Evolutionary conservation across 2,113 vertebrate genomes (phyloP), one percentile per base, ranked within the genome.

Genomic region (Arothron firmamentum): DNA sequence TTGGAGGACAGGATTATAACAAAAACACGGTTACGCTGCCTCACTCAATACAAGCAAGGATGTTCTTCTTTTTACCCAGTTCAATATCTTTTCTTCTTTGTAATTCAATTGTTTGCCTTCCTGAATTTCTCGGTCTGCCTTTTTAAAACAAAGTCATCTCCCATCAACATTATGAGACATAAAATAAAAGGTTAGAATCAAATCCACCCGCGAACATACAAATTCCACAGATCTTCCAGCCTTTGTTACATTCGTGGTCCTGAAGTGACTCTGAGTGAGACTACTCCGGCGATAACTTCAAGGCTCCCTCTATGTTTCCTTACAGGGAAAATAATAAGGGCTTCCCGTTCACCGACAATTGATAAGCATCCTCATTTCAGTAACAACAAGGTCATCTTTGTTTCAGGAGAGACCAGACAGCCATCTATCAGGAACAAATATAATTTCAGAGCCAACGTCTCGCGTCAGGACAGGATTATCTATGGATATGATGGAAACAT

Each of bases 331-430:
- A 59, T 43, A 46, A 60, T 38, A 68, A 52, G 42, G 20, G 50
- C 41, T 56, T 47, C 18, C 53, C 52, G 21, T 38, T 56, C 58
- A 52, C 18, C 7, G 31, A 53, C 50, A n/a, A 21, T 20, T 56
- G 41, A 56, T 56, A 45, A 52, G 52, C 38, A 59, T 20, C 28
- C 21, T 18, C 49, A 64, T 67, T 74, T 63, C 34, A 61, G 65
- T 62, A 56, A 67, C 28, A 69, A 74, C 70, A 71, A 13, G 15
- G 4, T 0, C 0, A 1, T 67, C 38, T 50, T 70, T 62, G 23
- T 68, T 61, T 52, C 51, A 66, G 18, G 16, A 52, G 54, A 54
- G 28, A 18, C 34, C 42, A 34, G 67, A 57, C 41, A 38, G 14
- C 52, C 48, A 23, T 23, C 21, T 23, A 31, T 54, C 15, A 20